Conservation (phyloP, 23 tunicate genomes). For the Trididemnum miniatum region DNA sequence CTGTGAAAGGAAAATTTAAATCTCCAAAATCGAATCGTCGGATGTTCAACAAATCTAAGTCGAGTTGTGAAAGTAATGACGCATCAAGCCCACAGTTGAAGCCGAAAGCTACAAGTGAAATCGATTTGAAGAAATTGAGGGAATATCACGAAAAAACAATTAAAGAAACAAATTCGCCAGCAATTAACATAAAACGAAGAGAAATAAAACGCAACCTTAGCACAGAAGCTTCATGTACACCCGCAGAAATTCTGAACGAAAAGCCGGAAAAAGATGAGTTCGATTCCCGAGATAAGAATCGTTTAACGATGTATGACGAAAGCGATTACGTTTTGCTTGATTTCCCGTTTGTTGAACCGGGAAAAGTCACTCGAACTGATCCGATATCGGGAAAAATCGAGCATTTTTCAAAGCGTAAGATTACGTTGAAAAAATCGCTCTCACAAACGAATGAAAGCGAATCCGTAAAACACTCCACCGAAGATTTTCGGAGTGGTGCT, state of each 20-base stretch:
- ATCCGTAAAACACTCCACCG: neutral
- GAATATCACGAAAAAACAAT: constrained; percentile 6
- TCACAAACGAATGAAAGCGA: neutral
- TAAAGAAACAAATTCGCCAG: neutral
- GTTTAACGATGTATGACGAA: constrained; percentile 14
- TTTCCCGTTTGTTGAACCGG: neutral
- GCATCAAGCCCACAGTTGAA: too few species aligned
- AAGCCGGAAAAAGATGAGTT: neutral
- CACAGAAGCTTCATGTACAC: neutral
- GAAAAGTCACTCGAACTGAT: neutral
- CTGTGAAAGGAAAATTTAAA: too few species aligned
- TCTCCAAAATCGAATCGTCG: too few species aligned
- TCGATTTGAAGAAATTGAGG: neutral
- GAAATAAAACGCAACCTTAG: neutral
- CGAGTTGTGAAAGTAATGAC: too few species aligned
- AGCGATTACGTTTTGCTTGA: constrained; percentile 14
- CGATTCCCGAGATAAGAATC: neutral
- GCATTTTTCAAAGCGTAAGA: neutral
- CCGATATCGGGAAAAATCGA: neutral
- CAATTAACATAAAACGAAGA: neutral
- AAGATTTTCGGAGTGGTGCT: neutral
- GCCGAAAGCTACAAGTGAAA: neutral
- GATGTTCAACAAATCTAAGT: too few species aligned
- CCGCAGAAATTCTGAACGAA: neutral
- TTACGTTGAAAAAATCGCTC: neutral